Evolutionary conservation across 2,113 vertebrate species (phyloP).

Genomic region (Asarcornis scutulata): DNA sequence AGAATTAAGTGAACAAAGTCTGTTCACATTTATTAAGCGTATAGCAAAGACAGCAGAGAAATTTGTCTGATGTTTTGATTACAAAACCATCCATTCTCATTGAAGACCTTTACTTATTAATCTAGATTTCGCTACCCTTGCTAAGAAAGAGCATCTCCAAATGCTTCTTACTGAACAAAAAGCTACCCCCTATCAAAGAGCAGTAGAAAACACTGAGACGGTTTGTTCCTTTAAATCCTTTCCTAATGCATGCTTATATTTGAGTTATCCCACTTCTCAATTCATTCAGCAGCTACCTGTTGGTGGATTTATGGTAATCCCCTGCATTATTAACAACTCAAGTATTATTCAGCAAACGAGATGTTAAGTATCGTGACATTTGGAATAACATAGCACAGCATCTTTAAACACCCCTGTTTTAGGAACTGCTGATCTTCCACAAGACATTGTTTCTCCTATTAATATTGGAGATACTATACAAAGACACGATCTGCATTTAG

Average conservation of each 20-base stretch:
- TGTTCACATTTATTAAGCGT: neutral
- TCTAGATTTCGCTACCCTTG: neutral
- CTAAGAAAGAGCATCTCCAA: neutral
- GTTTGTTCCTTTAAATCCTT: conserved; percentile 16
- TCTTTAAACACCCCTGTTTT: neutral
- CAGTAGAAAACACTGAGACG: neutral
- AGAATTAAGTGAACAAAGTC: neutral
- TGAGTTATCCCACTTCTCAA: conserved; percentile 44
- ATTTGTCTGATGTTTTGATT: neutral
- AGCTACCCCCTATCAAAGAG: neutral
- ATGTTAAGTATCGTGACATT: neutral
- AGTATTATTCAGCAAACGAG: neutral
- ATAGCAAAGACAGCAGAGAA: neutral
- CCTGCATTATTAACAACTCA: neutral
- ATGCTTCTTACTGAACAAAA: neutral
- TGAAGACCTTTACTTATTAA: neutral
- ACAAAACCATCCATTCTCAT: neutral
- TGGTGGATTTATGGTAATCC: conserved; percentile 53
- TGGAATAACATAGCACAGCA: neutral
- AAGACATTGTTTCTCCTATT: neutral
- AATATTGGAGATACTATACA: neutral
- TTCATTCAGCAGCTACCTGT: conserved; percentile 34
- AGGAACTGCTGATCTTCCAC: neutral
- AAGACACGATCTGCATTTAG: neutral
- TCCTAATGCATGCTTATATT: conserved; percentile 7